Evolutionary conservation across 2,888 invertebrate genomes (phyloP), one percentile per base, ranked within the genome.

Genomic region (Caenorhabditis zanzibari): DNA sequence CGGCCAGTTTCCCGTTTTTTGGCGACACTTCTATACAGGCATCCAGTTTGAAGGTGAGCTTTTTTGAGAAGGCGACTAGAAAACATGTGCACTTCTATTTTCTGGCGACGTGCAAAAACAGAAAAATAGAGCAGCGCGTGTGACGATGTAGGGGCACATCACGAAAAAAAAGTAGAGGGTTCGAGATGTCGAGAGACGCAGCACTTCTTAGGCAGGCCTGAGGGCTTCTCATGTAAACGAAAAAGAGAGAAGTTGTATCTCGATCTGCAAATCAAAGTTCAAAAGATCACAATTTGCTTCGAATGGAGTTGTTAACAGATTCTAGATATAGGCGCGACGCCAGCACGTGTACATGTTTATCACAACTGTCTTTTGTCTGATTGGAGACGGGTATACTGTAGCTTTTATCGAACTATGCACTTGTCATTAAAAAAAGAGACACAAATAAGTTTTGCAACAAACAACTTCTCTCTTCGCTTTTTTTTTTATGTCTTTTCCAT

Each of bases 1-100:
- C 91, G 19, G 89, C 91, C 49, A 90, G 90, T 47, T 90, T 91
- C 63, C 91, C 91, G n/a, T 84, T 88, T 58, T 85, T 88, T 38
- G 88, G 88, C 35, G 86, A 84, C 41, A 76, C 81, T 5, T 61
- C 76, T 12, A 68, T 84, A 54, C 84, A 84, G 38, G 38, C 81
- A 19, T 76, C 81, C 1, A 84, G 76, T 72, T 56, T 84, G 68
- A 84, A 84, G 73, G 84, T 84, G 12, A 56, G 80, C 59, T 59
- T 16, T 44, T n/a, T n/a, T n/a, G n/a, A n/a, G n/a, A n/a, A n/a
- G n/a, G 9, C 6, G 47, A 16, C 35, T 35, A 35, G 12, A 22
- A n/a, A 35, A 49, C n/a, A n/a, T n/a, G n/a, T 69, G 54, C 68
- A 52, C 44, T 68, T 77, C n/a, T 63, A 52, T 49, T 49, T 26